phyloP scores from a whole-genome alignment of 2,797 vertebrate species.

The Basileuterus tristriatus region DNA sequence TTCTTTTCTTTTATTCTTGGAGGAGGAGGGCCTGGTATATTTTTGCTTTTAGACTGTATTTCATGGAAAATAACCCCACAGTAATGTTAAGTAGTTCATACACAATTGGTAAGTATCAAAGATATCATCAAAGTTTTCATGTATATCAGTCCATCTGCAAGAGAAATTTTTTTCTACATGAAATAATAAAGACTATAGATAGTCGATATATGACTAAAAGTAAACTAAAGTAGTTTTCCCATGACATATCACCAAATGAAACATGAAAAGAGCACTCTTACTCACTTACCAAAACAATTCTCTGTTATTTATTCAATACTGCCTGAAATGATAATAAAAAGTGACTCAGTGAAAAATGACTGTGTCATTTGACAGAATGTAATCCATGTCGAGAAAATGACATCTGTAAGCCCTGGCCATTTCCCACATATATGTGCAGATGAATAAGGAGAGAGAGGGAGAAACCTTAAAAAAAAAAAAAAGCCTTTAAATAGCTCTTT shows the following conservation, averaged over 20 bases:
- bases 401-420: background rate
- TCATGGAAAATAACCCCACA: background rate
- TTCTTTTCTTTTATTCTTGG: background rate
- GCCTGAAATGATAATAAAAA: background rate
- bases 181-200: background rate
- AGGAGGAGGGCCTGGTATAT: background rate
- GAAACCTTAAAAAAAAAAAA: background rate
- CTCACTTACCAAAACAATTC: background rate
- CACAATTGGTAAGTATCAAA: background rate
- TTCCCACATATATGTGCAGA: background rate
- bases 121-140: background rate
- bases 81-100: background rate
- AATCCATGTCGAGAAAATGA: background rate
- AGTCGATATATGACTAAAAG: background rate
- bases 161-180: background rate
- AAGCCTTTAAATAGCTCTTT: background rate
- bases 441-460: background rate
- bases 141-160: background rate
- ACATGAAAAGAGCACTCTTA: background rate
- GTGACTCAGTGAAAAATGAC: background rate
- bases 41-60: background rate
- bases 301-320: slow-evolving; percentile 6
- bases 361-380: background rate
- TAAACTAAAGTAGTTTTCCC: background rate
- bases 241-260: background rate